phyloP scores from a whole-genome alignment of 2,888 invertebrate genomes.

The Hymenopus coronatus region DNA sequence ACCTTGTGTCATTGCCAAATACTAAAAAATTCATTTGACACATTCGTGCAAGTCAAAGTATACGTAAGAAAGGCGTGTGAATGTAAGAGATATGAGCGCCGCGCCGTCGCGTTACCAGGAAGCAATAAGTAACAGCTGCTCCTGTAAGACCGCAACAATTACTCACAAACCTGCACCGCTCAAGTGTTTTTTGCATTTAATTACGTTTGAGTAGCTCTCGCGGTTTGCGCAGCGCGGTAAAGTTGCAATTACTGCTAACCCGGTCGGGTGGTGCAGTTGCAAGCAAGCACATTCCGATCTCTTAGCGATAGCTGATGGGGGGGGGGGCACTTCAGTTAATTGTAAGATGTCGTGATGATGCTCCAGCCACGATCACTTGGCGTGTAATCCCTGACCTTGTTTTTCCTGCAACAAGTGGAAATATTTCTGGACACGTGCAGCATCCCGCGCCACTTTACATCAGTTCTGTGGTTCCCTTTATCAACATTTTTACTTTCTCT shows the following conservation, averaged over 20 bases:
- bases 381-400: background rate
- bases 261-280: background rate
- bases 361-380: background rate
- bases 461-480: no score
- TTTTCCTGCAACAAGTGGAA: background rate
- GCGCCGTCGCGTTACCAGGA: no score
- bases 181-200: no score
- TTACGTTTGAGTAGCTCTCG: background rate
- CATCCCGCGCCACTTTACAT: background rate
- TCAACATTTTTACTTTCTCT: no score
- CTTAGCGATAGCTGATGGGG: background rate
- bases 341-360: background rate
- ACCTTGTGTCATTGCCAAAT: no score
- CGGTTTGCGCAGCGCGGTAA: background rate
- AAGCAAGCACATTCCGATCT: background rate
- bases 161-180: no score
- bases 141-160: no score
- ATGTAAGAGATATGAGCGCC: no score
- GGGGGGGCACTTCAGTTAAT: background rate
- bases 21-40: no score
- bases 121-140: no score
- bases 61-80: no score
- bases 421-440: background rate
- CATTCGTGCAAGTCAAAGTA: no score
- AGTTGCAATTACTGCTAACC: background rate